Evolutionary conservation across 2,888 invertebrate species (phyloP), one percentile per base, ranked within the genome.

Genomic region (Eulithis testata): DNA sequence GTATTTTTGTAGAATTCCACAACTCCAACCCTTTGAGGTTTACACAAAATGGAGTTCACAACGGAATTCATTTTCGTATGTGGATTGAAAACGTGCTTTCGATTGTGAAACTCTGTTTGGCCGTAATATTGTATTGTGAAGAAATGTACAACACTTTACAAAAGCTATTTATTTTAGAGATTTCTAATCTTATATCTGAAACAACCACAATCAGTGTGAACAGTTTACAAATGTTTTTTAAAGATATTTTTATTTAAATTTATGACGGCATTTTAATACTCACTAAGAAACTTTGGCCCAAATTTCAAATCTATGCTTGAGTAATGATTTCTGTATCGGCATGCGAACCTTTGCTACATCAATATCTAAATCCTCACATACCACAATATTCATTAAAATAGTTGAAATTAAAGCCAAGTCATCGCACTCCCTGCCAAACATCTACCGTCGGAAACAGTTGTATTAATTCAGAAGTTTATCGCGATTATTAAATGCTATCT

Each of bases 1-100:
- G 4, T 31, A 71, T 77, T 79, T 76, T 68, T 68, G 61, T 69
- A 57, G 60, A 73, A 67, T 74, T 76, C 67, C 63, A 74, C 66
- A 68, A 65, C 68, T 52, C 73, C 63, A 31, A 36, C 47, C 72
- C 73, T 76, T 81, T 80, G 78, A 76, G 75, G 75, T 76, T 75
- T 72, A 52, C 69, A 60, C 67, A 49, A 69, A 76, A 72, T 71
- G 59, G 63, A 74, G 70, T 75, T 76, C 45, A 66, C 60, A 69
- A 71, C 66, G 54, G 73, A 76, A 76, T 65, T 62, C 53, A 60
- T 66, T 71, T 63, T 49, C 8, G 21, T 21, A 60, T 53, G 36
- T 50, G 52, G 58, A 61, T 55, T 51, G 60, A 44, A 58, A 59
- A 59, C 65, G 56, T 49, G 63, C 50, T 47, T 14, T 55, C 45